Conservation (phyloP, 2,888 invertebrate species). For the Nomada lathburiana region DNA sequence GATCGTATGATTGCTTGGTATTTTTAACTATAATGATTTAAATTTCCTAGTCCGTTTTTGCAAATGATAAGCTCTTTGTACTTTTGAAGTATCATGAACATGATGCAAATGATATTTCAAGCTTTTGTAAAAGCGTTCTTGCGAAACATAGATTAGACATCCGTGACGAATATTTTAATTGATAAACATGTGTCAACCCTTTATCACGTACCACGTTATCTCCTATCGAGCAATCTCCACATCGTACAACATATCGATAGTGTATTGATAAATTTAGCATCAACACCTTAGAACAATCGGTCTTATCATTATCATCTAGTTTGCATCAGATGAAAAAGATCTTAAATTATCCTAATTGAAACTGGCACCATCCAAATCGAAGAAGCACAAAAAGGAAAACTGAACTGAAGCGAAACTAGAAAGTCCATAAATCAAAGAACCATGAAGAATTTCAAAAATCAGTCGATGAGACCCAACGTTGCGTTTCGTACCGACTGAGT, state of each 20-base stretch:
- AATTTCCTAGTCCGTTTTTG: too few relatives aligned
- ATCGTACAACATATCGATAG: background rate
- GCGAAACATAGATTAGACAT: slow-evolving; percentile 6
- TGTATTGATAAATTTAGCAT: slow-evolving; percentile 11
- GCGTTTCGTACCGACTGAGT: slow-evolving; percentile 59
- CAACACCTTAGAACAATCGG: background rate
- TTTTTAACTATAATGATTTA: too few relatives aligned
- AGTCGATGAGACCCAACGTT: background rate
- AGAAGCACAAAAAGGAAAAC: background rate
- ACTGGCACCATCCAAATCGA: too few relatives aligned
- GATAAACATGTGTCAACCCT: slow-evolving; percentile 18
- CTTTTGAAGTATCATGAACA: background rate
- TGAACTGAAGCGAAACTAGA: background rate
- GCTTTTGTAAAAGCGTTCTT: background rate
- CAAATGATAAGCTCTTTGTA: background rate
- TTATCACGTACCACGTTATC: slow-evolving; percentile 22
- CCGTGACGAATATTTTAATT: slow-evolving; percentile 7
- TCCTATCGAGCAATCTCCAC: too few relatives aligned
- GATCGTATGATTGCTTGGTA: too few relatives aligned
- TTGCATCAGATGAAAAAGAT: background rate
- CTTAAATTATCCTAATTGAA: too few relatives aligned
- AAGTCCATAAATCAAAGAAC: background rate
- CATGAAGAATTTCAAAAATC: background rate
- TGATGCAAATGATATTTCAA: background rate
- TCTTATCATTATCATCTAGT: slow-evolving; percentile 7